phyloP scores from a whole-genome alignment of 2,797 vertebrate genomes.

The Harpagifer antarcticus region DNA sequence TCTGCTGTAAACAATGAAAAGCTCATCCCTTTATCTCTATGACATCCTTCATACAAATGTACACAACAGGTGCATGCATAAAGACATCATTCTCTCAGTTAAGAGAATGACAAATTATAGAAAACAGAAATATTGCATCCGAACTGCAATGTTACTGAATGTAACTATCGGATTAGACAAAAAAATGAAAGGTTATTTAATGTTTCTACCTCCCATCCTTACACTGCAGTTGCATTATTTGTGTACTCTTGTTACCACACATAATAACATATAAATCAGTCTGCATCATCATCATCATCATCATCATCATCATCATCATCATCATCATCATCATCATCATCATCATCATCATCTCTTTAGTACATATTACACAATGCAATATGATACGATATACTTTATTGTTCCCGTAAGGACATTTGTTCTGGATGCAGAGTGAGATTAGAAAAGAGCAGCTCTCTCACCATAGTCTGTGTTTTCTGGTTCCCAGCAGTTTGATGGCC shows the following conservation, averaged over 20 bases:
- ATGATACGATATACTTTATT: too few species aligned
- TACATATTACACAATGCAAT: neutral
- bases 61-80: slow-evolving; percentile 40
- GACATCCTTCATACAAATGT: slow-evolving; percentile 47
- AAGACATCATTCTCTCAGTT: slow-evolving; percentile 38
- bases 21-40: slow-evolving; percentile 38
- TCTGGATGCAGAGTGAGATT: neutral
- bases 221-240: neutral
- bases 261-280: slow-evolving; percentile 17
- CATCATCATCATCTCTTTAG: neutral
- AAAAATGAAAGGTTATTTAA: slow-evolving; percentile 19
- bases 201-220: neutral
- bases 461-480: slow-evolving; percentile 97
- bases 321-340: too few species aligned
- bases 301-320: too few species aligned
- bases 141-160: slow-evolving; percentile 1
- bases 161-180: slow-evolving; percentile 6
- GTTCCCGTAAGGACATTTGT: too few species aligned
- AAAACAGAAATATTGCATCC: slow-evolving; percentile 23
- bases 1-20: slow-evolving; percentile 50
- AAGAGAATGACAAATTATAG: slow-evolving; percentile 1
- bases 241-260: slow-evolving; percentile 4
- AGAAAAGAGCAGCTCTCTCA: slow-evolving; percentile 75
- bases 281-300: neutral
- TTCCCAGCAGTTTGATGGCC: slow-evolving; percentile 97